A percentile compares a stretch with the other conserved stretches of the same genome.
These are phyloP conservation scores for Holacanthus passer DNA, from an alignment of 2,113 vertebrate species.

Conservation along the genomic window DNA sequence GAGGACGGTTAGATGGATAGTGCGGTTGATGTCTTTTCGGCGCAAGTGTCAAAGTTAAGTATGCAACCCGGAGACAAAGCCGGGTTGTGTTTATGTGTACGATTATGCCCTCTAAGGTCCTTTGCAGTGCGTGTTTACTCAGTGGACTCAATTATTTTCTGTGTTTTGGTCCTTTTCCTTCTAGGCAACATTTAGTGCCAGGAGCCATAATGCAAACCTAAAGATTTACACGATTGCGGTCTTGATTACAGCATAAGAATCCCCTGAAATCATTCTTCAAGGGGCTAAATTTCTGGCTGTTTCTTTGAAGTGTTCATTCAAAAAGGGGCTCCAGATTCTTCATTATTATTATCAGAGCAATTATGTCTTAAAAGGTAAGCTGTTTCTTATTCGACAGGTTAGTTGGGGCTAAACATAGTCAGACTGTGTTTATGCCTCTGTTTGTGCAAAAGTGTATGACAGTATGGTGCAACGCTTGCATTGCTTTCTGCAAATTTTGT, in stretches of 20 bases:
- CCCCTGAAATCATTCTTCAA: neutral
- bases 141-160: neutral
- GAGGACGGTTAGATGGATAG: constrained; percentile 79
- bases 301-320: neutral
- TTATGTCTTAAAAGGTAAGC: neutral
- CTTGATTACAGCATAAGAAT: neutral
- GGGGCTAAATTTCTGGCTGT: neutral
- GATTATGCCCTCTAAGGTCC: neutral
- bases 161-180: neutral
- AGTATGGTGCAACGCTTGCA: neutral
- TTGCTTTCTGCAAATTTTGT: neutral
- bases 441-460: neutral
- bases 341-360: neutral
- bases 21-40: constrained; percentile 77
- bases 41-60: constrained; percentile 81
- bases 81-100: neutral
- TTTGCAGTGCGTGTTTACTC: neutral
- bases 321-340: neutral
- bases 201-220: neutral
- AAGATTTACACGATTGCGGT: neutral
- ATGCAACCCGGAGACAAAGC: neutral
- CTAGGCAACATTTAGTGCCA: neutral
- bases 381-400: neutral
- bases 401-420: neutral
- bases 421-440: neutral